A percentile compares a stretch with the other conserved stretches of the same genome.
Evolutionary conservation across 2,888 invertebrate genomes (phyloP).

Genomic region (Neoscelio sp.): DNA sequence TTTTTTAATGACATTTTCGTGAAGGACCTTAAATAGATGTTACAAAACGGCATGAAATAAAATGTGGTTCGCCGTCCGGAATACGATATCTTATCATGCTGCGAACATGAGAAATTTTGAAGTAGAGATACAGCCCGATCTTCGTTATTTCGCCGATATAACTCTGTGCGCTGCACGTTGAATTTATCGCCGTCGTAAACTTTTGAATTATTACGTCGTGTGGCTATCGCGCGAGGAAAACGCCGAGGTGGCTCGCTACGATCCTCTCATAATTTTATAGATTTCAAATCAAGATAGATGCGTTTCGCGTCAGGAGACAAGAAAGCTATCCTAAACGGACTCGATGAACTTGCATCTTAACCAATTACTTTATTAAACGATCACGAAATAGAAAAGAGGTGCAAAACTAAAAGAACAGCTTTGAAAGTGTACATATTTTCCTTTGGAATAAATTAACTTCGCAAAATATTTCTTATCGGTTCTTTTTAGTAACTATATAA

Average conservation of each 20-base stretch:
- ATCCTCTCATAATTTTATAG: slow-evolving; percentile 73
- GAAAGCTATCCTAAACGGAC: slow-evolving; percentile 14
- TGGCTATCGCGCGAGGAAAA: slow-evolving; percentile 64
- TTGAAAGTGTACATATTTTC: too few species aligned
- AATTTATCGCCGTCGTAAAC: slow-evolving; percentile 75
- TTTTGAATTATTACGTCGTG: slow-evolving; percentile 72
- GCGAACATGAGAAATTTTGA: slow-evolving; percentile 67
- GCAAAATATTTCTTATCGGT: too few species aligned
- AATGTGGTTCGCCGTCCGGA: slow-evolving; percentile 53
- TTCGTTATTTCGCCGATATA: slow-evolving; percentile 67
- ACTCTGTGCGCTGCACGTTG: slow-evolving; percentile 67
- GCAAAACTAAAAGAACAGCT: too few species aligned
- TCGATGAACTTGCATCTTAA: slow-evolving; percentile 7
- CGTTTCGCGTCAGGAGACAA: slow-evolving; percentile 37
- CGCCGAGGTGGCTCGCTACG: slow-evolving; percentile 58
- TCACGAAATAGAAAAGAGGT: slow-evolving; percentile 14
- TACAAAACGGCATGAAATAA: slow-evolving; percentile 50
- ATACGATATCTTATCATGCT: slow-evolving; percentile 66
- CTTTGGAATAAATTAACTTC: too few species aligned
- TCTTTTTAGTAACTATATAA: too few species aligned
- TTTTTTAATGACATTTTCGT: slow-evolving; percentile 45
- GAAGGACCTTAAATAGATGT: slow-evolving; percentile 40
- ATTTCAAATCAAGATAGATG: slow-evolving; percentile 71
- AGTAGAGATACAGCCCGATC: slow-evolving; percentile 57
- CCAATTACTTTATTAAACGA: slow-evolving; percentile 4